Percentiles rank a stretch among this genome's conserved stretches.
These are phyloP conservation scores for Scaptomyza pallida DNA, from an alignment of 1,140 invertebrate species.

Conservation along the genomic window DNA sequence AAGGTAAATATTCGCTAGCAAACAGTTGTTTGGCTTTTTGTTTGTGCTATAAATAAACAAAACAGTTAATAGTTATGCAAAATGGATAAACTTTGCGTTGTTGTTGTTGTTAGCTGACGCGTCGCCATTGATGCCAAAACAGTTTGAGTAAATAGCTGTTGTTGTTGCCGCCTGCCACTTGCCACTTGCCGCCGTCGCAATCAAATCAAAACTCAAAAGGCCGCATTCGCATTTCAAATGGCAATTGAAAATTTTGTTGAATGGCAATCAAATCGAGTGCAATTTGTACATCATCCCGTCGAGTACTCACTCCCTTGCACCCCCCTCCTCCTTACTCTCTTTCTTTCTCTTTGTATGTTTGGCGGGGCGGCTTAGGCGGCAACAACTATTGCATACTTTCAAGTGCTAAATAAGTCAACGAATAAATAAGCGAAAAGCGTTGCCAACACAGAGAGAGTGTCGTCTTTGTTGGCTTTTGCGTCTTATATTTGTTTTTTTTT, in stretches of 20 bases:
- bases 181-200: not conserved
- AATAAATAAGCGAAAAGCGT: conserved; percentile 41
- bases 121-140: not conserved
- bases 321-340: no score
- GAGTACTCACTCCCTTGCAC: no score
- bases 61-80: conserved; percentile 12
- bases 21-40: not conserved
- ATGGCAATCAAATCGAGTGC: conserved; percentile 74
- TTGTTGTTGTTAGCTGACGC: not conserved
- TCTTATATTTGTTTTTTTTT: not conserved
- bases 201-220: conserved; percentile 7
- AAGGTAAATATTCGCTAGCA: not conserved
- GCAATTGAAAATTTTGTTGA: conserved; percentile 46
- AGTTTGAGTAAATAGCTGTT: not conserved
- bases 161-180: no score
- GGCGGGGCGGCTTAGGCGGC: not conserved
- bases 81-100: not conserved
- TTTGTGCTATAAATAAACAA: not conserved
- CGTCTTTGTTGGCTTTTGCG: not conserved
- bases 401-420: conserved; percentile 67
- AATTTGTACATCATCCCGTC: conserved; percentile 39
- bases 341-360: no score
- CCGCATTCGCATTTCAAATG: conserved; percentile 7
- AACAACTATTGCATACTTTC: conserved; percentile 60
- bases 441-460: not conserved